These are phyloP conservation scores for Margarornis squamiger DNA, from an alignment of 2,797 vertebrate genomes.

Conservation along the genomic window DNA sequence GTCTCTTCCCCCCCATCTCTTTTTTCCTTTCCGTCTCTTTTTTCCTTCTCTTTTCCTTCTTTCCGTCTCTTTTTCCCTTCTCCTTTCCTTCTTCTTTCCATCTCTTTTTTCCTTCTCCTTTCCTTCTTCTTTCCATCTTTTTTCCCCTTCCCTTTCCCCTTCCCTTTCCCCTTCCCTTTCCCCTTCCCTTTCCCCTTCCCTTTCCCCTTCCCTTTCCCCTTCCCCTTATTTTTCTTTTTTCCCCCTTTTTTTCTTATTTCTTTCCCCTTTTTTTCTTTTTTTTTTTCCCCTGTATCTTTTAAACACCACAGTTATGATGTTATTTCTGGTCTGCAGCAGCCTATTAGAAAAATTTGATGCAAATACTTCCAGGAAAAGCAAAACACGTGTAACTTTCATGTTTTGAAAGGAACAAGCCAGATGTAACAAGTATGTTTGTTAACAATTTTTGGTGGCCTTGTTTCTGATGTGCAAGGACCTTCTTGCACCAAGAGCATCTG, in stretches of 20 bases:
- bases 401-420: neutral
- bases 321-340: neutral
- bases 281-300: neutral
- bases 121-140: no score
- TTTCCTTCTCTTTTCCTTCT: no score
- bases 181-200: no score
- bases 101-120: no score
- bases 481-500: neutral
- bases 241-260: fast-evolving
- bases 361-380: neutral
- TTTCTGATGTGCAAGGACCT: neutral
- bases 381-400: neutral
- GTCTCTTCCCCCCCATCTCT: no score
- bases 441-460: neutral
- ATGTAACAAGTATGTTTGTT: neutral
- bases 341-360: neutral
- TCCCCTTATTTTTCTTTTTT: no score
- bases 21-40: no score
- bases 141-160: no score
- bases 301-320: neutral
- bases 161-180: no score
- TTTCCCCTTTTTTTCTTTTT: neutral
- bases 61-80: no score
- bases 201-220: no score
- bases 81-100: no score